phyloP scores from a whole-genome alignment of 2,113 vertebrate genomes.

The Phalacrocorax carbo region DNA sequence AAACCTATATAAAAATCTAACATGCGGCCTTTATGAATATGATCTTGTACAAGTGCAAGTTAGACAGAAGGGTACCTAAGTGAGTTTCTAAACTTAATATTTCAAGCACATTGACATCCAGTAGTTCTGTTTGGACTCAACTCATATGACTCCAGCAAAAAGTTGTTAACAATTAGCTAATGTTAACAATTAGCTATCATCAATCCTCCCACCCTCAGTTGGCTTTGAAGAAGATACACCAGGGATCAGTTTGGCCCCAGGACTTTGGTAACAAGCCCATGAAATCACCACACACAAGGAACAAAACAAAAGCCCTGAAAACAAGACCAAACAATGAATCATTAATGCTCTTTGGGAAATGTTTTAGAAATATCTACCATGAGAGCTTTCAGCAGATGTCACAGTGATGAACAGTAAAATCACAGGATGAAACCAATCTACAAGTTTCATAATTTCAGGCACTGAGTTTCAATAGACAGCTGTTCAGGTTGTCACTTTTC shows the following conservation, averaged over 20 bases:
- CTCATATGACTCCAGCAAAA: neutral
- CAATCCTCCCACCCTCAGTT: neutral
- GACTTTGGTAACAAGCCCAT: neutral
- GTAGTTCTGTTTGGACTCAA: neutral
- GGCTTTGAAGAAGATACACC: neutral
- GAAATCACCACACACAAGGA: neutral
- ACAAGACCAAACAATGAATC: neutral
- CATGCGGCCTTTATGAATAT: fast-evolving
- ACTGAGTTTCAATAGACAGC: constrained; percentile 6
- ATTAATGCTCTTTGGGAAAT: constrained; percentile 9
- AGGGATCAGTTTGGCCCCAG: neutral
- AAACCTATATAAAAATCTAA: neutral
- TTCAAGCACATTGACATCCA: neutral
- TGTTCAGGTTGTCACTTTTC: constrained; percentile 28
- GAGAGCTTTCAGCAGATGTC: constrained; percentile 37
- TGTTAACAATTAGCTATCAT: neutral
- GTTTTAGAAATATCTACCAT: neutral
- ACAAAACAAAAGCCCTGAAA: neutral
- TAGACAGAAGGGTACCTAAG: neutral
- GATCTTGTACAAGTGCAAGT: neutral
- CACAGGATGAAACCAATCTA: constrained; percentile 27
- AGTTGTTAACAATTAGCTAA: neutral
- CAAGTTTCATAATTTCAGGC: constrained; percentile 20
- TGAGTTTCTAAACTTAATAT: neutral
- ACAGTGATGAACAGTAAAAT: neutral